Evolutionary conservation across 2,113 vertebrate species (phyloP).

Genomic region (Poeciliopsis prolifica): DNA sequence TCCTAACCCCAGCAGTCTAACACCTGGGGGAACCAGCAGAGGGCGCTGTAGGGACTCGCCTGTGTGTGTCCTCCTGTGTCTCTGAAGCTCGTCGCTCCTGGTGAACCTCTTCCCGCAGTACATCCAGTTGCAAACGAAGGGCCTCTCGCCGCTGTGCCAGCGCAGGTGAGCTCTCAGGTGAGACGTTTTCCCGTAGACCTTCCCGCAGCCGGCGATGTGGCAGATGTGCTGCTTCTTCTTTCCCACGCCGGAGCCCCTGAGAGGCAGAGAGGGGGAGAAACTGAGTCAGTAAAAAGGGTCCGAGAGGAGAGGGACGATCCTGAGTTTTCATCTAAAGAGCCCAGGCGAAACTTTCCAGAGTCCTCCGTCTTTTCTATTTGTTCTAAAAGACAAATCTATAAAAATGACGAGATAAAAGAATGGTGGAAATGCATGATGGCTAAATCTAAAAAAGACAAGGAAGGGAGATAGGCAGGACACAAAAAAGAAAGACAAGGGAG

Average conservation of each 20-base stretch:
- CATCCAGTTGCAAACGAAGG: slow-evolving; percentile 98
- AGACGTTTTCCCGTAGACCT: slow-evolving; percentile 98
- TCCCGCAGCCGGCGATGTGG: slow-evolving; percentile 96
- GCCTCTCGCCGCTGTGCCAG: slow-evolving; percentile 98
- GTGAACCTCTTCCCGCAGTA: slow-evolving; percentile 99
- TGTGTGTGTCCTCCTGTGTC: slow-evolving; percentile 98
- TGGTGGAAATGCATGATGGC: no score
- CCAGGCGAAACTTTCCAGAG: no score
- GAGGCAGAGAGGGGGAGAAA: not conserved
- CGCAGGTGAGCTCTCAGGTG: slow-evolving; percentile 97
- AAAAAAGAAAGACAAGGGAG: no score
- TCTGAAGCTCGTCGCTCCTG: slow-evolving; percentile 96
- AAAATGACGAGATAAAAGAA: no score
- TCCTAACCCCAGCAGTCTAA: not conserved
- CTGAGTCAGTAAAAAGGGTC: not conserved
- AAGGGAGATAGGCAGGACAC: no score
- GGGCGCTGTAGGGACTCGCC: slow-evolving; percentile 76
- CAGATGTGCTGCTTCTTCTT: slow-evolving; percentile 99
- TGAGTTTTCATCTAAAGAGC: no score
- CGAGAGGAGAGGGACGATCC: not conserved
- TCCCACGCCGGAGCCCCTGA: slow-evolving; percentile 93
- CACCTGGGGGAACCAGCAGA: not conserved
- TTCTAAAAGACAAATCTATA: no score
- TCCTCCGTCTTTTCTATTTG: no score
- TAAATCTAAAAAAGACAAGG: no score